Percentiles rank a stretch among this genome's conserved stretches.
These are phyloP conservation scores for Glyphotaelius pellucidus DNA, from an alignment of 2,888 invertebrate species.

Conservation along the genomic window DNA sequence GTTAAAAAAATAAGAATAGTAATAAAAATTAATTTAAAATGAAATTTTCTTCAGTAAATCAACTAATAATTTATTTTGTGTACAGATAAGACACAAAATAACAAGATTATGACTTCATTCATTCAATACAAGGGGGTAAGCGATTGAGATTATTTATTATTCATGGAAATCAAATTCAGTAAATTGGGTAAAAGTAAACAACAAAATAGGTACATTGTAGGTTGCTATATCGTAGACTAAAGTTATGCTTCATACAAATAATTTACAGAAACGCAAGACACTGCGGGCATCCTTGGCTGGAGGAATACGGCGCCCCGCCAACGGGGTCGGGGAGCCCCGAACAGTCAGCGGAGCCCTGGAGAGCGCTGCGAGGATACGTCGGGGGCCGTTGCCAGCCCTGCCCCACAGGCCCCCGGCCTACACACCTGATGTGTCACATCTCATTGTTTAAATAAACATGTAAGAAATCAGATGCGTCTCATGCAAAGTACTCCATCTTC, in stretches of 20 bases:
- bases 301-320: slow-evolving; percentile 84
- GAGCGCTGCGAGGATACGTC: slow-evolving; percentile 77
- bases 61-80: not conserved
- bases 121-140: not conserved
- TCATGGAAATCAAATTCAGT: slow-evolving; percentile 2
- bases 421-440: slow-evolving; percentile 88
- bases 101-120: not conserved
- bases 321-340: slow-evolving; percentile 87
- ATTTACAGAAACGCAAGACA: slow-evolving; percentile 91
- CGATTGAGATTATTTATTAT: not conserved
- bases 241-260: not conserved
- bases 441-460: slow-evolving; percentile 79
- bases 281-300: slow-evolving; percentile 87
- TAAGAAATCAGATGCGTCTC: not conserved
- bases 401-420: slow-evolving; percentile 86
- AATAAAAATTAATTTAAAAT: not conserved
- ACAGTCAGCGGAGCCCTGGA: slow-evolving; percentile 90
- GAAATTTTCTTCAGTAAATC: not conserved
- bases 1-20: not conserved
- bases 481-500: not conserved
- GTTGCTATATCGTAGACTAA: not conserved
- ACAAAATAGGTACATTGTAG: not conserved
- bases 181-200: not conserved
- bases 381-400: slow-evolving; percentile 82
- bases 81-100: not conserved